Conservation (phyloP, 1,140 invertebrate species). For the Pomacea maculata region DNA sequence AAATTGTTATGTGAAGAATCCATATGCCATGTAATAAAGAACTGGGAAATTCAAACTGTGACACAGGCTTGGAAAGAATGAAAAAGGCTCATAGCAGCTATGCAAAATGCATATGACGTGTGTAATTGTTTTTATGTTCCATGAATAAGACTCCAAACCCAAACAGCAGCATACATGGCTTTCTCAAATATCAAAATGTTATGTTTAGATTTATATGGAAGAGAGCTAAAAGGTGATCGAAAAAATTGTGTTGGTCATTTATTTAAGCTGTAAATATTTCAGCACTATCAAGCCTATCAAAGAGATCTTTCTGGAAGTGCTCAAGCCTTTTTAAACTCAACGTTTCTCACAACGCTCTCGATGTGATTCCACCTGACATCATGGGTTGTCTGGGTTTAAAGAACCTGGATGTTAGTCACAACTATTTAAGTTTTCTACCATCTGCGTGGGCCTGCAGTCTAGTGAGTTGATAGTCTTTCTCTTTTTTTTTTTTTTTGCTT, state of each 20-base stretch:
- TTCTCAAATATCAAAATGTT: background rate
- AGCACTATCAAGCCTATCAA: background rate
- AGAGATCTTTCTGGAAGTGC: background rate
- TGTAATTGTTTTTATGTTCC: no score
- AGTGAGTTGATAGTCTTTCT: slow-evolving; percentile 5
- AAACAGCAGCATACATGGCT: no score
- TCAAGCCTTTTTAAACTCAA: slow-evolving; percentile 5
- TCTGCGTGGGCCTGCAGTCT: slow-evolving; percentile 9
- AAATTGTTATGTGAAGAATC: no score
- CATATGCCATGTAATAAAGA: no score
- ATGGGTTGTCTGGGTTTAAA: background rate
- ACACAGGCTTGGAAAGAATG: no score
- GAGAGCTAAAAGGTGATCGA: background rate
- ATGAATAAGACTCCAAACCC: no score
- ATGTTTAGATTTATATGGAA: background rate
- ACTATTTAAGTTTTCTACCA: background rate
- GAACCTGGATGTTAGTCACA: slow-evolving; percentile 15
- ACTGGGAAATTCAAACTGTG: no score
- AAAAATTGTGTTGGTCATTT: background rate
- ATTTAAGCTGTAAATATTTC: background rate
- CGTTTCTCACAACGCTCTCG: slow-evolving; percentile 12
- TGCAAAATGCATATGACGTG: no score
- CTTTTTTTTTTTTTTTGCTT: background rate
- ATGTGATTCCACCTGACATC: slow-evolving; percentile 5
- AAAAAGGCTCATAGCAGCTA: no score